phyloP scores from a whole-genome alignment of 2,888 invertebrate species.

The Germaria angustata region DNA sequence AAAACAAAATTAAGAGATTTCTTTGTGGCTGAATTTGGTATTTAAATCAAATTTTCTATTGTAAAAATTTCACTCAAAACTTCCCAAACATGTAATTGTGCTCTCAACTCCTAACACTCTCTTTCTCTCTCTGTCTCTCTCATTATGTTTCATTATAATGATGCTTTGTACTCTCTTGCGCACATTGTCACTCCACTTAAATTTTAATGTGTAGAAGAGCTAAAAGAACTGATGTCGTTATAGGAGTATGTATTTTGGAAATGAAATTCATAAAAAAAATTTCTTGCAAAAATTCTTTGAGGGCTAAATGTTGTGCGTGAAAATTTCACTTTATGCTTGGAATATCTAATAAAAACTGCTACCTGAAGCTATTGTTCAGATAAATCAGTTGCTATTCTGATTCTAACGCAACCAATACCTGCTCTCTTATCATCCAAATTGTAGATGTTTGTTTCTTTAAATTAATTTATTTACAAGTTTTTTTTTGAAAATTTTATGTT shows the following conservation, averaged over 20 bases:
- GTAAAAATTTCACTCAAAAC: slow-evolving; percentile 10
- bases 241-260: slow-evolving; percentile 25
- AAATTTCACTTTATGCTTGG: not conserved
- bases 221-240: slow-evolving; percentile 15
- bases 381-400: not conserved
- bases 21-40: slow-evolving; percentile 91
- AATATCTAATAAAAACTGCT: not conserved
- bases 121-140: not conserved
- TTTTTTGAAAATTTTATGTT: not conserved
- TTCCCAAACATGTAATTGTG: slow-evolving; percentile 41
- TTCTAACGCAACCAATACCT: not conserved
- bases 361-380: not conserved
- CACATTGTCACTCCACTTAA: slow-evolving; percentile 19
- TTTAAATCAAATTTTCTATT: slow-evolving; percentile 74
- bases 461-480: not conserved
- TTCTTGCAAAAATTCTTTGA: not conserved
- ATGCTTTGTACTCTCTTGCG: not conserved
- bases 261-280: not conserved
- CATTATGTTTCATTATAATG: not conserved
- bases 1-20: slow-evolving; percentile 91
- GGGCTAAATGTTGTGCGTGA: not conserved
- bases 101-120: not conserved
- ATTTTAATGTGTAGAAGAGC: slow-evolving; percentile 35
- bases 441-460: too few relatives aligned
- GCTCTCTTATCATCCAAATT: not conserved